phyloP scores from a whole-genome alignment of 2,113 vertebrate species.

The Nerophis lumbriciformis region DNA sequence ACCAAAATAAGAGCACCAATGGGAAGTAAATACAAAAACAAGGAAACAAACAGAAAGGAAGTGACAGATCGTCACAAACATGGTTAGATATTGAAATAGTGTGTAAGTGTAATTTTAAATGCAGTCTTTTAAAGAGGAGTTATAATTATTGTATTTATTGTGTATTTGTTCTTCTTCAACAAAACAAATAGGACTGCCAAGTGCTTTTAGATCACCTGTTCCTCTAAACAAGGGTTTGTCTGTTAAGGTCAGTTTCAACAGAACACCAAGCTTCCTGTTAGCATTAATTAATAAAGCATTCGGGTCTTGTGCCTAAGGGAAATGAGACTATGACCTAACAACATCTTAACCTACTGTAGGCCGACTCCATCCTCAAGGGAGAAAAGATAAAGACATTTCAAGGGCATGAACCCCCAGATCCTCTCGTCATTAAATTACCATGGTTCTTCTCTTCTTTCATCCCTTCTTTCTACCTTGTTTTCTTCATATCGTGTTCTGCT shows the following conservation, averaged over 20 bases:
- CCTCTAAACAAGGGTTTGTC: neutral
- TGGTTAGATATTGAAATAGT: no score
- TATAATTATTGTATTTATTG: neutral
- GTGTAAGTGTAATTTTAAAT: no score
- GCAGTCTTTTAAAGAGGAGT: no score
- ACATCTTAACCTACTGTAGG: neutral
- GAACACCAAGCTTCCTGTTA: constrained; percentile 9
- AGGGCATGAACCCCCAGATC: constrained; percentile 5
- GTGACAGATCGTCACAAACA: no score
- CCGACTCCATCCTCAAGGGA: constrained; percentile 10
- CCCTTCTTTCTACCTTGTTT: neutral
- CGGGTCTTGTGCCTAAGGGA: constrained; percentile 14
- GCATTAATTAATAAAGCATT: constrained; percentile 29
- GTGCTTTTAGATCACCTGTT: neutral
- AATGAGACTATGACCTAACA: constrained; percentile 10
- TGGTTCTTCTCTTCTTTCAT: constrained; percentile 2
- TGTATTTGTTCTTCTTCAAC: neutral
- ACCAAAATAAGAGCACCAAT: no score
- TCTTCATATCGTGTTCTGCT: neutral
- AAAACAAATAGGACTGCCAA: neutral
- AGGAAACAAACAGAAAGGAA: no score
- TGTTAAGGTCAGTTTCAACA: constrained; percentile 2
- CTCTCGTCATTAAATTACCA: constrained; percentile 12
- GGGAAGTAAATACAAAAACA: no score
- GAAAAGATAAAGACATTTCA: constrained; percentile 12